Conservation (phyloP, 1,140 invertebrate species). For the Scaptomyza hsui region DNA sequence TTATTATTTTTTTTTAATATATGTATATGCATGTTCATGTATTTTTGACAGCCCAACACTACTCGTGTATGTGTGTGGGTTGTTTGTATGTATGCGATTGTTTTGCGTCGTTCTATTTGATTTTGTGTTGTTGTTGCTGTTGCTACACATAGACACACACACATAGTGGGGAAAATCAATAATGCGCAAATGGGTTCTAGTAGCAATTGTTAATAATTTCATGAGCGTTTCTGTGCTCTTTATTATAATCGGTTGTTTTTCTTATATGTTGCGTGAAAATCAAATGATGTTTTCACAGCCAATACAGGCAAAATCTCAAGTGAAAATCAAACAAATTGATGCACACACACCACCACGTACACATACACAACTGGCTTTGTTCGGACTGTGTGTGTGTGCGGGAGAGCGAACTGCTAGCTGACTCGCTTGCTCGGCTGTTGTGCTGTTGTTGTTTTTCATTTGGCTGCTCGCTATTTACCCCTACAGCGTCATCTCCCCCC, state of each 20-base stretch:
- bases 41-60: constrained; percentile 10
- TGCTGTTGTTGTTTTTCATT: constrained; percentile 54
- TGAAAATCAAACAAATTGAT: constrained; percentile 49
- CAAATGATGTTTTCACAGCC: constrained; percentile 32
- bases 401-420: constrained; percentile 42
- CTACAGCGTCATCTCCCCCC: neutral
- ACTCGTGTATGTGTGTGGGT: constrained; percentile 19
- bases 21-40: constrained; percentile 14
- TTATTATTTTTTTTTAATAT: constrained; percentile 17
- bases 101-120: constrained; percentile 74
- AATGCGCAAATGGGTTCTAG: constrained; percentile 66
- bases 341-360: constrained; percentile 32
- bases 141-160: constrained; percentile 28
- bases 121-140: constrained; percentile 53
- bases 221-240: constrained; percentile 16
- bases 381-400: constrained; percentile 26
- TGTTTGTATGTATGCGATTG: constrained; percentile 67
- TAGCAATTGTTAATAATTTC: constrained; percentile 53
- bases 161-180: constrained; percentile 65
- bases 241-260: constrained; percentile 8
- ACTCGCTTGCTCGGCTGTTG: constrained; percentile 73
- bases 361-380: constrained; percentile 44
- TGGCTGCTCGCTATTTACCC: constrained; percentile 17
- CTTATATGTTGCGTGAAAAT: constrained; percentile 12
- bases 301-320: constrained; percentile 35